Evolutionary conservation across 2,888 invertebrate genomes (phyloP).

Genomic region (Sinopyrophorus schimmeli): DNA sequence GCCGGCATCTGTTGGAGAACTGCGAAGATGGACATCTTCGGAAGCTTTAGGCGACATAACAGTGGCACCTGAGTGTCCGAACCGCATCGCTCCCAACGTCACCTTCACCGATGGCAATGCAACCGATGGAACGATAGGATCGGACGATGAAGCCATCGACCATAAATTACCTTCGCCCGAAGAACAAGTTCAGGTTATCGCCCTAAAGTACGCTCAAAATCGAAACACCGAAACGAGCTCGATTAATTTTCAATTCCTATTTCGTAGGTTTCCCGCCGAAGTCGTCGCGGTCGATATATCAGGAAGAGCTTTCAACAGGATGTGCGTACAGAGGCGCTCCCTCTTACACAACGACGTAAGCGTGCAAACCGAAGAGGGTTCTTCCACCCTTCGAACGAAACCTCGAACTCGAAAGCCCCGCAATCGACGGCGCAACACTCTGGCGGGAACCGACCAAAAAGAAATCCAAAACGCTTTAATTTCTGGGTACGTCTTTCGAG

Average conservation of each 20-base stretch:
- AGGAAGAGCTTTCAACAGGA: conserved; percentile 84
- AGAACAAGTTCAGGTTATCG: conserved; percentile 81
- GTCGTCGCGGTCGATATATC: conserved; percentile 88
- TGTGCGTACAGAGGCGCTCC: conserved; percentile 85
- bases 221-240: neutral
- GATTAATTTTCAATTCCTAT: too few relatives aligned
- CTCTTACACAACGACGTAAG: conserved; percentile 63
- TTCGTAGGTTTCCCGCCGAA: conserved; percentile 79
- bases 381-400: conserved; percentile 63
- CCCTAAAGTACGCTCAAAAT: conserved; percentile 67
- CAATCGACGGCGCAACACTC: conserved; percentile 85
- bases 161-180: conserved; percentile 86
- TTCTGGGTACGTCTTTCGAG: conserved; percentile 77
- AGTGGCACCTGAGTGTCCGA: conserved; percentile 76
- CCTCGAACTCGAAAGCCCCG: conserved; percentile 75
- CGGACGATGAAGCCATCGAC: conserved; percentile 74
- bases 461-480: conserved; percentile 81
- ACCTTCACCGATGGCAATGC: conserved; percentile 57
- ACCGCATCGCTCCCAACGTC: conserved; percentile 64
- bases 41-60: conserved; percentile 83
- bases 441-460: conserved; percentile 88
- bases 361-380: conserved; percentile 38
- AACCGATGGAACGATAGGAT: conserved; percentile 57
- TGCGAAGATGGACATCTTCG: conserved; percentile 83
- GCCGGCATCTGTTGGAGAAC: conserved; percentile 80